A percentile compares a stretch with the other conserved stretches of the same genome.
These are phyloP conservation scores for Dunckerocampus dactyliophorus DNA, from an alignment of 2,113 vertebrate species.

Conservation along the genomic window DNA sequence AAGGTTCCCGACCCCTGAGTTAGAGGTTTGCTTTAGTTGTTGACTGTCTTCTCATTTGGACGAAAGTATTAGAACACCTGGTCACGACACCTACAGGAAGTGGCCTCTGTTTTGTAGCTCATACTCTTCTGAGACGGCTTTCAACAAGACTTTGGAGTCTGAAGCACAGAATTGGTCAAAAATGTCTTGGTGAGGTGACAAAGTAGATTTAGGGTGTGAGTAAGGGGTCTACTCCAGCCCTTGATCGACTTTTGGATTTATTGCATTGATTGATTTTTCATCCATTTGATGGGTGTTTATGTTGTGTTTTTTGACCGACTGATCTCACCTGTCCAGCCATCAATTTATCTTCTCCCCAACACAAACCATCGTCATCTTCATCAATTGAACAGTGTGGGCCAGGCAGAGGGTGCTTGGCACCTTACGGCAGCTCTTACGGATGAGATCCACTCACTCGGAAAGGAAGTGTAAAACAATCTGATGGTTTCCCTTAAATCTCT, in stretches of 20 bases:
- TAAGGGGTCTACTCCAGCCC: not conserved
- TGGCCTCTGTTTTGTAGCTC: too few relatives aligned
- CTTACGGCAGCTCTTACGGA: conserved; percentile 26
- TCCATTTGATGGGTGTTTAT: not conserved
- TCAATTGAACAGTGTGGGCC: conserved; percentile 1
- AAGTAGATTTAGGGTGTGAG: not conserved
- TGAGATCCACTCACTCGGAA: conserved; percentile 17
- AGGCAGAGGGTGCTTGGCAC: conserved; percentile 16
- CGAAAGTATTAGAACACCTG: too few relatives aligned
- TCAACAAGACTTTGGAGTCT: not conserved
- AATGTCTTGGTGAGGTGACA: not conserved
- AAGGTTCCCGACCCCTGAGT: too few relatives aligned
- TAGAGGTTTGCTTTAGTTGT: too few relatives aligned
- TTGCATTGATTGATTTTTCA: not conserved
- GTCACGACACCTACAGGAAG: not conserved
- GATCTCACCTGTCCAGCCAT: not conserved
- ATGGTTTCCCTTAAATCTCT: conserved; percentile 27
- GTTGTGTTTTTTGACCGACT: not conserved
- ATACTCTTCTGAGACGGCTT: too few relatives aligned
- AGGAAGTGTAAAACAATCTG: conserved; percentile 23
- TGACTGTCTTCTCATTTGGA: too few relatives aligned
- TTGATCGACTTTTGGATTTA: not conserved
- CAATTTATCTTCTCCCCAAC: not conserved
- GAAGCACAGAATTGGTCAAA: not conserved
- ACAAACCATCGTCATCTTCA: not conserved